A percentile compares a stretch with the other conserved stretches of the same genome.
Conservation (phyloP, 2,888 invertebrate genomes). For the Drosophila seclusa region DNA sequence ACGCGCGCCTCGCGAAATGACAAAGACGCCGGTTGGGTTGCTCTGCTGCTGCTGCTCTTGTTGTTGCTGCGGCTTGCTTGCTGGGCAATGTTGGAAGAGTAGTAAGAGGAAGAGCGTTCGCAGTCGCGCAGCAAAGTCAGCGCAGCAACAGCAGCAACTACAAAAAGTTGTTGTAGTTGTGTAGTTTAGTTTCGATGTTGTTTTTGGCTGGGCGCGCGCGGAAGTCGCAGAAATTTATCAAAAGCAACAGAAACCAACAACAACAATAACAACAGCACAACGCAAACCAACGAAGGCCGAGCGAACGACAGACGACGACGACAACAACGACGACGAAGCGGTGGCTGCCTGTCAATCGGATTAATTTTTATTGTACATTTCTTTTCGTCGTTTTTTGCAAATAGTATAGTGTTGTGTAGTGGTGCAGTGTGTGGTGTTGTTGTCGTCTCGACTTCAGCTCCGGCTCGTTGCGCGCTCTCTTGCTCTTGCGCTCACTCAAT, state of each 20-base stretch:
- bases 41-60: conserved; percentile 32
- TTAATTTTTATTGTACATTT: conserved; percentile 75
- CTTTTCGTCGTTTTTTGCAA: conserved; percentile 61
- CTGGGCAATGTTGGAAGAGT: conserved; percentile 51
- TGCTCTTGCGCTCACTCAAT: conserved; percentile 22
- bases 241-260: conserved; percentile 49
- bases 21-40: conserved; percentile 73
- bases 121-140: conserved; percentile 55
- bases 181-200: conserved; percentile 73
- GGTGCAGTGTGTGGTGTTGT: conserved; percentile 47
- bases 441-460: conserved; percentile 32
- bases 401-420: conserved; percentile 57
- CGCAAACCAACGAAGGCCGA: conserved; percentile 46
- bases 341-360: conserved; percentile 69
- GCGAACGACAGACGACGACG: conserved; percentile 51
- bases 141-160: conserved; percentile 60
- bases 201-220: conserved; percentile 73
- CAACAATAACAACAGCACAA: conserved; percentile 30
- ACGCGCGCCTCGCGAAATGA: conserved; percentile 64
- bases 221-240: conserved; percentile 73
- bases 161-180: conserved; percentile 74
- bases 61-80: conserved; percentile 23
- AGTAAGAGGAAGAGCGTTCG: conserved; percentile 51
- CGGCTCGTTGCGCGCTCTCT: conserved; percentile 19
- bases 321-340: conserved; percentile 58